A percentile compares a stretch with the other conserved stretches of the same genome.
These are phyloP conservation scores for Xyliphius kryptos DNA, from an alignment of 2,113 vertebrate genomes.

Conservation along the genomic window DNA sequence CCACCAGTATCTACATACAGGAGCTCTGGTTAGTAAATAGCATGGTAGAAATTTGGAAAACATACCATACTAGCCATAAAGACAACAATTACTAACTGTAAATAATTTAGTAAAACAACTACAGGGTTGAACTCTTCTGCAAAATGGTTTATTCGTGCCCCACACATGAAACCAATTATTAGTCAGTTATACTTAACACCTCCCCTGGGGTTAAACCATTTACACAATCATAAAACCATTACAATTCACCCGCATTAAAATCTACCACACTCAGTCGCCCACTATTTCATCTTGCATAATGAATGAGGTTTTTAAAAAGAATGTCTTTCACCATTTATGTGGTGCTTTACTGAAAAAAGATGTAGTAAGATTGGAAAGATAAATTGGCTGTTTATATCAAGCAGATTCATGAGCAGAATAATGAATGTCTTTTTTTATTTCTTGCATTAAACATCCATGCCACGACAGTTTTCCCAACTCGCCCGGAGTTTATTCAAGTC, in stretches of 20 bases:
- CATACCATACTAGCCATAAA: conserved; percentile 15
- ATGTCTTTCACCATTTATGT: background rate
- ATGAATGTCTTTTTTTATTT: no score
- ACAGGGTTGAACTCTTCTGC: no score
- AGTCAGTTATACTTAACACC: background rate
- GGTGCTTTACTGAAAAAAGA: background rate
- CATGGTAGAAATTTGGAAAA: no score
- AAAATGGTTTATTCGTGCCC: background rate
- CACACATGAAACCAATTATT: conserved; percentile 35
- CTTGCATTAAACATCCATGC: no score
- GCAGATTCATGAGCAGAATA: background rate
- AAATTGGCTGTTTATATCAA: background rate
- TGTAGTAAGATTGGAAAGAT: conserved; percentile 4
- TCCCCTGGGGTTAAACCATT: no score
- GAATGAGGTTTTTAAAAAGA: background rate
- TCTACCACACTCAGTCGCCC: background rate
- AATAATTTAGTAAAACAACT: conserved; percentile 16
- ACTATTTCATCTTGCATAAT: conserved; percentile 2
- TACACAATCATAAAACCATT: no score
- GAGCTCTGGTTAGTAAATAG: background rate
- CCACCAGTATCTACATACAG: background rate
- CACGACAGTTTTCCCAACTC: no score
- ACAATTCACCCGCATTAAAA: background rate
- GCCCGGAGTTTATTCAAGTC: no score
- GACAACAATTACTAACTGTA: no score